Evolutionary conservation across 2,113 vertebrate genomes (phyloP), one percentile per base, ranked within the genome.

Genomic region (Riparia riparia): DNA sequence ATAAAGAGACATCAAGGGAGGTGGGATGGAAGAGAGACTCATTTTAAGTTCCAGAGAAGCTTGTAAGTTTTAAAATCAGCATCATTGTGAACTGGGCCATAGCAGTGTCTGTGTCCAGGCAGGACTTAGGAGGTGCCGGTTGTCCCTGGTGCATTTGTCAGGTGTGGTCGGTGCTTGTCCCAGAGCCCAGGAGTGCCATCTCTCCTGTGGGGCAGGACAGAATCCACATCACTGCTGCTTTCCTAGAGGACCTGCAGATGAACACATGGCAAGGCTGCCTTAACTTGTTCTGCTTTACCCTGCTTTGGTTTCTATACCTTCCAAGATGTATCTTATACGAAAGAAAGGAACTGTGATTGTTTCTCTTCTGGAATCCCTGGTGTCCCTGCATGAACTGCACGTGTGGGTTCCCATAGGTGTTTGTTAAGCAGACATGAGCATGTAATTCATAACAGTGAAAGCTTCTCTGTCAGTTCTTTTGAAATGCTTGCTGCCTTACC

Each of bases 361-460:
- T 82, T 86, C 60, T 66, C 7, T 47, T 77, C n/a, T 69, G 81
- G 29, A 80, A 47, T 64, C 44, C 17, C 8, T 74, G 41, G 25
- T 85, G n/a, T 86, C 21, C n/a, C 16, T 81, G 51, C 69, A 39
- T 1, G 2, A 84, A 24, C 37, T 39, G 44, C 41, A 74, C 16
- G 8, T 51, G 4, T 65, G 37, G 31, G 5, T 39, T 21, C 12
- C 24, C 25, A 1, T 2, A 44, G 31, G 8, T 77, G 41, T 39
- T 76, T 70, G 32, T 57, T 57, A 41, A 51, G 31, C 47, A 61
- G 63, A 77, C 31, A 34, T 65, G 42, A 83, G n/a, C 28, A 56
- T 0, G 0, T 51, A 12, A 31, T 77, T 77, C 4, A 5, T 44
- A 69, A n/a, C 29, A 51, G 2, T 29, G 42, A 69, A 21, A 45